Percentiles rank a stretch among this genome's conserved stretches.
Evolutionary conservation across 2,113 vertebrate genomes (phyloP).

Genomic region (Mugil cephalus): DNA sequence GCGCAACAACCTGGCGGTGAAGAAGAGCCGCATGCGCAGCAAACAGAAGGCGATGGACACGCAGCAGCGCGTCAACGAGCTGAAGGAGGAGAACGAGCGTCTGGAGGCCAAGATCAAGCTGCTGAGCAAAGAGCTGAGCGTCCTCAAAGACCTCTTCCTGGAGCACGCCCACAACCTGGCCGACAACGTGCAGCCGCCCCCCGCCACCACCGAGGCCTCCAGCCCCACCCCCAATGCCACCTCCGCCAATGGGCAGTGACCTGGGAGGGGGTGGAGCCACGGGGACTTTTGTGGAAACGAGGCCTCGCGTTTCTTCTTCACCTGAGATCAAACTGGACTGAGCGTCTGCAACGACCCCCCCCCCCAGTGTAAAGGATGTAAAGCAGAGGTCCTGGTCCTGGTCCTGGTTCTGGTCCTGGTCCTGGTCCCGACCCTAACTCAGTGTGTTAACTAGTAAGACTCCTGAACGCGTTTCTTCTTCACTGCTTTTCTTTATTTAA

Average conservation of each 20-base stretch:
- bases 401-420: too few species aligned
- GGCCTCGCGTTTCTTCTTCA: neutral
- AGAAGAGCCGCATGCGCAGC: constrained; percentile 97
- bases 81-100: constrained; percentile 98
- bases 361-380: too few species aligned
- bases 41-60: constrained; percentile 99
- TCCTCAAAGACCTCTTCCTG: constrained; percentile 98
- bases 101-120: constrained; percentile 98
- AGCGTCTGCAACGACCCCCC: too few species aligned
- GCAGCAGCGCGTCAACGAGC: constrained; percentile 95
- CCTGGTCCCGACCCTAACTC: too few species aligned
- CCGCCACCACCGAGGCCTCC: constrained; percentile 75
- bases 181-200: constrained; percentile 90
- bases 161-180: constrained; percentile 97
- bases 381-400: too few species aligned
- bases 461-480: too few species aligned
- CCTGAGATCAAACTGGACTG: too few species aligned
- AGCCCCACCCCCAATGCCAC: constrained; percentile 69
- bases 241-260: constrained; percentile 72
- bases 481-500: constrained; percentile 22
- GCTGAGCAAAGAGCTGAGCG: constrained; percentile 97
- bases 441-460: too few species aligned
- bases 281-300: constrained; percentile 21
- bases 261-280: constrained; percentile 39
- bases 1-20: constrained; percentile 98